Base-by-base conservation (phyloP, 2,888 invertebrate genomes). In the Ormyrus pomaceus region DNA sequence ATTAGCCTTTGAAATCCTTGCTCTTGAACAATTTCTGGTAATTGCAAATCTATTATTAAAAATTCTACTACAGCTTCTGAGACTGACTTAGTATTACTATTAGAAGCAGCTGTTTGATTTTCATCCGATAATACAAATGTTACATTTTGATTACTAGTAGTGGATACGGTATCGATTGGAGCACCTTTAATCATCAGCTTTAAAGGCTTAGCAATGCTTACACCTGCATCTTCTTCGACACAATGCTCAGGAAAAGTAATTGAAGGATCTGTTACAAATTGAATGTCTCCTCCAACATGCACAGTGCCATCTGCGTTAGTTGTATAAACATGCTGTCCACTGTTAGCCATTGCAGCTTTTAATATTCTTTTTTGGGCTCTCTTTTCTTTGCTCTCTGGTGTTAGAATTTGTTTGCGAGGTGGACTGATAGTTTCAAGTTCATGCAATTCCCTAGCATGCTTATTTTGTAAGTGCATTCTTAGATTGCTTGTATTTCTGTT, bases 401-500 rank as follows among this genome's bases (percentile, higher is more conserved):
- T 84, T 0, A 89, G 66, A 1, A 86, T 75, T 46, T 88, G 89
- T 34, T 87, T 87, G 9, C 87, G 85, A 0, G 90, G 90, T 0
- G 91, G 89, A 77, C 86, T 87, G 3, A 85, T 82, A 2, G 89
- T 83, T 80, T 91, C 91, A 8, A 91, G 79, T 59, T 91, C 90
- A 53, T 86, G 79, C 46, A 91, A 83, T 76, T 91, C 91, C 66
- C 88, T 88, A 0, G 87, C 84, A 83, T 92, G 92, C 81, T 92
- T 92, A 78, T 92, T 92, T 85, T 92, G 92, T 34, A 92, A 86
- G 78, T 92, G 92, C 91, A 92, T 92, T 55, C 91, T 87, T 13
- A 92, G 85, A 85, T 92, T 92, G 80, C 92, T 92, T 0, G 92
- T 92, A 82, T 92, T 92, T 65, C 92, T 89, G 83, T 92, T 92